Percentiles rank a stretch among this genome's conserved stretches.
Conservation (phyloP, 2,113 vertebrate species). For the Tylochromis polylepis region DNA sequence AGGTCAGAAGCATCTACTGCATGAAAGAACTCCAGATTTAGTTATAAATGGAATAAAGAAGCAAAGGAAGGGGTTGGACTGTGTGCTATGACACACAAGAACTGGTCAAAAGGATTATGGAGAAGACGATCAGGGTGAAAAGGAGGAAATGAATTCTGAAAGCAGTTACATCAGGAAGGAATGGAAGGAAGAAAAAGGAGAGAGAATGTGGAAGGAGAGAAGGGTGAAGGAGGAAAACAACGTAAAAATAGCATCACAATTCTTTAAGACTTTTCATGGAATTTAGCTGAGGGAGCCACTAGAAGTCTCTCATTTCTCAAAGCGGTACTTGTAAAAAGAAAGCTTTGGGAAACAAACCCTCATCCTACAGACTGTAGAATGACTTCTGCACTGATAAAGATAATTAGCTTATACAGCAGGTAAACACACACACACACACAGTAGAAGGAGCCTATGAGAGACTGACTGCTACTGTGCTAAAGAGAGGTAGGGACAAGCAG, state of each 20-base stretch:
- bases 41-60: background rate
- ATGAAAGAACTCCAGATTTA: background rate
- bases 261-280: background rate
- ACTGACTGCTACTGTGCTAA: background rate
- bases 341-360: conserved; percentile 27
- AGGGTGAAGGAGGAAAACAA: background rate
- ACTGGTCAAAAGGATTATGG: background rate
- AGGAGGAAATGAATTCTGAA: background rate
- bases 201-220: background rate
- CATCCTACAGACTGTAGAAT: background rate
- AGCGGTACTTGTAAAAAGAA: background rate
- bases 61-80: background rate
- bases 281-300: background rate
- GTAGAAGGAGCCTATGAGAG: background rate
- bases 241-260: background rate
- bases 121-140: background rate
- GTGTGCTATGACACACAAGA: background rate
- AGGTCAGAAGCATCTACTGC: background rate
- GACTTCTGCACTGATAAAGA: conserved; percentile 28
- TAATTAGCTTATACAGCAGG: conserved; percentile 33
- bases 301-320: conserved; percentile 16
- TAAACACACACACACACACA: background rate
- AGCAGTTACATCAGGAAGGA: background rate
- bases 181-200: fast-evolving
- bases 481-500: background rate